Evolutionary conservation across 2,113 vertebrate species (phyloP).

Genomic region (Cinclus cinclus): DNA sequence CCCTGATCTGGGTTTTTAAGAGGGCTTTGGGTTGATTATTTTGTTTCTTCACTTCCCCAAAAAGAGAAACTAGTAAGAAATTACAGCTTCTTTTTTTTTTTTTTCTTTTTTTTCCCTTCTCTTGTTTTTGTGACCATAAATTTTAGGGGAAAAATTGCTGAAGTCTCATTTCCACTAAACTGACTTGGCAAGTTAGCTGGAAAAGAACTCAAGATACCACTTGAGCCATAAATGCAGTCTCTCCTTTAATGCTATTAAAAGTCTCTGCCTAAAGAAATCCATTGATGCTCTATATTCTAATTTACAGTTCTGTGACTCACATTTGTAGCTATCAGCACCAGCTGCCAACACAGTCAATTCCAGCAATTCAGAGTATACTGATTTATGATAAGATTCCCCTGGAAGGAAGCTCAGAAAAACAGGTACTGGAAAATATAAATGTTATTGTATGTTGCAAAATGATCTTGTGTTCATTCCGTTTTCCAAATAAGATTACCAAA

Average conservation of each 20-base stretch:
- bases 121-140: background rate
- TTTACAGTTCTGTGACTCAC: constrained; percentile 49
- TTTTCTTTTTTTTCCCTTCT: background rate
- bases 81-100: background rate
- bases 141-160: background rate
- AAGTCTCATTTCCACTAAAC: background rate
- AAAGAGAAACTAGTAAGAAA: background rate
- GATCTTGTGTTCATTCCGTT: background rate
- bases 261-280: constrained; percentile 21
- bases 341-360: constrained; percentile 47
- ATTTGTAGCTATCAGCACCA: constrained; percentile 58
- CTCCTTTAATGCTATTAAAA: constrained; percentile 32
- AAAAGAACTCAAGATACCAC: background rate
- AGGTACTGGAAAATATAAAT: background rate
- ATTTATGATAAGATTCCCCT: constrained; percentile 59
- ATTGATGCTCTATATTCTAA: constrained; percentile 48
- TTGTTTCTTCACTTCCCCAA: background rate
- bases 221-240: constrained; percentile 11
- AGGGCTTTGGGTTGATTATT: background rate
- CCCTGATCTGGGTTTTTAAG: background rate
- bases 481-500: constrained; percentile 49
- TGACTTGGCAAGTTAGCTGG: constrained; percentile 12
- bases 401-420: constrained; percentile 40
- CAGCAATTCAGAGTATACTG: constrained; percentile 20
- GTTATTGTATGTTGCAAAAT: background rate